Evolutionary conservation across 2,888 invertebrate genomes (phyloP).

Genomic region (Hedychridium roseum): DNA sequence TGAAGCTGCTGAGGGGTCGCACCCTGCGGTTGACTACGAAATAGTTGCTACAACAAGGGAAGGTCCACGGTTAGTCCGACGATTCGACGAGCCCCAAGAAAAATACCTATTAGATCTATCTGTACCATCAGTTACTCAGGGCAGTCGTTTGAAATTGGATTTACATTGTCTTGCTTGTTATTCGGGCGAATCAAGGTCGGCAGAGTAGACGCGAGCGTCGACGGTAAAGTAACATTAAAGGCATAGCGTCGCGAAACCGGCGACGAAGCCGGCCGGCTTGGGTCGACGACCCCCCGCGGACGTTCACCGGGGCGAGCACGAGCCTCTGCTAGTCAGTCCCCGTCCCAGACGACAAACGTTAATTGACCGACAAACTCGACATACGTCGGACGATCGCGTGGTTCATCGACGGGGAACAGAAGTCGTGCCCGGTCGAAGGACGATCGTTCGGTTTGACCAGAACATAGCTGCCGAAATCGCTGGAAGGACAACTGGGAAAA

Average conservation of each 20-base stretch:
- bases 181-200: conserved; percentile 22
- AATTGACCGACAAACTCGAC: conserved; percentile 51
- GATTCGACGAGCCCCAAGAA: too few species aligned
- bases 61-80: too few species aligned
- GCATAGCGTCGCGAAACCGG: conserved; percentile 14
- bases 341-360: conserved; percentile 42
- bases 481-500: too few species aligned
- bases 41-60: conserved; percentile 78
- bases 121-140: conserved; percentile 17
- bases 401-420: too few species aligned
- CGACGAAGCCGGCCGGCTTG: conserved; percentile 19
- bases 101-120: conserved; percentile 5
- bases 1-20: conserved; percentile 72
- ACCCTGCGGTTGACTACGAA: conserved; percentile 81
- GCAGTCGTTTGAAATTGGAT: background rate
- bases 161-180: background rate
- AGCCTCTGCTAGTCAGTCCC: conserved; percentile 15
- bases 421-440: too few species aligned
- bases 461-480: too few species aligned
- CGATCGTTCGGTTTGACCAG: too few species aligned
- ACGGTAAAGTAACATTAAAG: background rate
- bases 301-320: conserved; percentile 54
- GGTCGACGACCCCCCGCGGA: conserved; percentile 60
- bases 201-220: conserved; percentile 24
- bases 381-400: background rate